Conservation (phyloP, 2,888 invertebrate species). For the Phyto melanocephala region DNA sequence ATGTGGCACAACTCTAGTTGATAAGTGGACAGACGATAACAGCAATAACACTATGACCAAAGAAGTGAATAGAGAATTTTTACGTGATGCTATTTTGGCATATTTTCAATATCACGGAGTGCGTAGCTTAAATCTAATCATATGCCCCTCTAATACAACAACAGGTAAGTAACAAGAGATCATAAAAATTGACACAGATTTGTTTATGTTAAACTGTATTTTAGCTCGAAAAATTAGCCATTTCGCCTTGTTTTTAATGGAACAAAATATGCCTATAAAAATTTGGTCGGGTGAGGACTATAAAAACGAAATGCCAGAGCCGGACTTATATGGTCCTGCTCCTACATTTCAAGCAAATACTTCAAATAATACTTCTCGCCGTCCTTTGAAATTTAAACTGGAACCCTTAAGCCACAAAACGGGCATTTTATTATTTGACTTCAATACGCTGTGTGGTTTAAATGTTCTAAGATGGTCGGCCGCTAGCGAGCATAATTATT, state of each 20-base stretch:
- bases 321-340: slow-evolving; percentile 66
- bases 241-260: slow-evolving; percentile 28
- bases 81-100: slow-evolving; percentile 66
- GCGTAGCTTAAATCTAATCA: slow-evolving; percentile 71
- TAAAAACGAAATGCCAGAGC: slow-evolving; percentile 49
- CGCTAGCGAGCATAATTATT: slow-evolving; percentile 73
- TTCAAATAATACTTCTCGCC: slow-evolving; percentile 65
- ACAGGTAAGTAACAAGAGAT: slow-evolving; percentile 1
- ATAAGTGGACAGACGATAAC: neutral
- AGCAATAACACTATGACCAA: neutral
- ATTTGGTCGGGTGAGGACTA: slow-evolving; percentile 69
- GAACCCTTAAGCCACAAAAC: slow-evolving; percentile 69
- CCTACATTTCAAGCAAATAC: slow-evolving; percentile 66
- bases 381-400: slow-evolving; percentile 68
- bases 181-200: neutral
- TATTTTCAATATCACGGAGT: slow-evolving; percentile 75
- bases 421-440: slow-evolving; percentile 72
- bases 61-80: neutral
- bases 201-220: neutral
- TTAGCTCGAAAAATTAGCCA: neutral
- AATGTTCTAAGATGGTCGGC: slow-evolving; percentile 73
- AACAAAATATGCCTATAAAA: slow-evolving; percentile 70
- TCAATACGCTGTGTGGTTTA: slow-evolving; percentile 70
- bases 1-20: neutral
- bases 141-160: slow-evolving; percentile 67